Base-by-base conservation (phyloP, 2,888 invertebrate species). In the Orthosia gothica region DNA sequence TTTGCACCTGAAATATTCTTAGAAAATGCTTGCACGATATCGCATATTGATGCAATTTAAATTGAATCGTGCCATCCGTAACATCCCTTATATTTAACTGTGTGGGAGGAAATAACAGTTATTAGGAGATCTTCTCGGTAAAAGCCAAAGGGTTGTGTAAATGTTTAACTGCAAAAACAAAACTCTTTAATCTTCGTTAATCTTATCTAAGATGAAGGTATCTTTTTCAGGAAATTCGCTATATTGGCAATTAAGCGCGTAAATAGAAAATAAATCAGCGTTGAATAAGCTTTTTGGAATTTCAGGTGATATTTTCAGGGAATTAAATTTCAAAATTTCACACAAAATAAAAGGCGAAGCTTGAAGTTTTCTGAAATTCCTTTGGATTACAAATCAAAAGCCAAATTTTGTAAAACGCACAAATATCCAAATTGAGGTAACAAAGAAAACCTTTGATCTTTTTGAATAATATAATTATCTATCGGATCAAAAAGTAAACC, bases 141-240 rank as follows among this genome's bases (percentile, higher is more conserved):
- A 13, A 61, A 62, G n/a, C 52, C 32, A 47, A 70, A 49, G 20
- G 16, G 49, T 59, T 75, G 32, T 63, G 77, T 55, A 18, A 59
- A 55, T 40, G 16, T 50, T 78, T 75, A n/a, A 15, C n/a, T n/a
- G 16, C 12, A 12, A 45, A 26, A 26, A 26, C 4, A 23, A n/a
- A 2, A 9, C 1, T 40, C 40, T 40, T 32, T 32, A 7, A 32
- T 32, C 7, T 7, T 7, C 7, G 32, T 32, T 40, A 1, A 40
- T 40, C 40, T 40, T 9, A 40, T 40, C 40, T 40, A 9, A 40
- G 40, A 40, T 9, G 40, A 7, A 1, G 40, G 40, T 40, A 40
- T 40, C 40, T 40, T 40, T 40, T 40, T 40, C 40, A 40, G 40
- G 40, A 9, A 40, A 40, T 9, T 9, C 9, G 0, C 40, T 40